phyloP scores from a whole-genome alignment of 2,888 invertebrate species.

The Theristus sp. region DNA sequence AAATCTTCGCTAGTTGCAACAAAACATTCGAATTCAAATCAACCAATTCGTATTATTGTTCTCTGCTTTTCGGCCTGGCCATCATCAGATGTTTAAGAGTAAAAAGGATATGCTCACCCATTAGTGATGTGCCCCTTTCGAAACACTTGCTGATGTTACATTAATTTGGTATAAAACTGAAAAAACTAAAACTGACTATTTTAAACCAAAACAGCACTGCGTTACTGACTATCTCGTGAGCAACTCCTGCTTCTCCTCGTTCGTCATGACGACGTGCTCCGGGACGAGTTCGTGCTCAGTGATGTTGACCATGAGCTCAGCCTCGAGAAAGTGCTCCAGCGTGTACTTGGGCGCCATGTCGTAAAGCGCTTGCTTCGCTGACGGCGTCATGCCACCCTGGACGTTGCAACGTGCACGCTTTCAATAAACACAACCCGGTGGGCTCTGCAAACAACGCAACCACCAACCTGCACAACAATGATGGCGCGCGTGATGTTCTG shows the following conservation, averaged over 20 bases:
- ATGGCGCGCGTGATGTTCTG: slow-evolving; percentile 95
- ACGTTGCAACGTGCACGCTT: background rate
- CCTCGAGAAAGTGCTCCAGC: slow-evolving; percentile 56
- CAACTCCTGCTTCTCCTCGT: slow-evolving; percentile 89
- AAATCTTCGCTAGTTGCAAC: background rate
- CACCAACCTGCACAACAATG: slow-evolving; percentile 68
- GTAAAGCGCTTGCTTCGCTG: slow-evolving; percentile 57
- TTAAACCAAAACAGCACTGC: no score
- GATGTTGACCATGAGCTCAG: slow-evolving; percentile 87
- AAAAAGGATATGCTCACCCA: no score
- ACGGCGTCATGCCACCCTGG: slow-evolving; percentile 82
- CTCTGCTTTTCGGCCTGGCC: no score
- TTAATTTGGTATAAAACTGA: no score
- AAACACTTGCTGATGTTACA: no score
- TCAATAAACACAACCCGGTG: no score
- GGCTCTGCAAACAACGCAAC: no score
- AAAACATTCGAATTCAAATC: no score
- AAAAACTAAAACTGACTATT: no score
- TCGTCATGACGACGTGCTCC: slow-evolving; percentile 92
- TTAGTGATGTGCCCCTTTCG: no score
- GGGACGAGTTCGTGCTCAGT: slow-evolving; percentile 95
- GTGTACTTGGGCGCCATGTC: slow-evolving; percentile 99
- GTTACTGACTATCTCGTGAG: slow-evolving; percentile 66
- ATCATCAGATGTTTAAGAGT: no score
- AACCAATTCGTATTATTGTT: no score